Evolutionary conservation across 2,797 vertebrate genomes (phyloP), one percentile per base, ranked within the genome.

Genomic region (Microhierax caerulescens): DNA sequence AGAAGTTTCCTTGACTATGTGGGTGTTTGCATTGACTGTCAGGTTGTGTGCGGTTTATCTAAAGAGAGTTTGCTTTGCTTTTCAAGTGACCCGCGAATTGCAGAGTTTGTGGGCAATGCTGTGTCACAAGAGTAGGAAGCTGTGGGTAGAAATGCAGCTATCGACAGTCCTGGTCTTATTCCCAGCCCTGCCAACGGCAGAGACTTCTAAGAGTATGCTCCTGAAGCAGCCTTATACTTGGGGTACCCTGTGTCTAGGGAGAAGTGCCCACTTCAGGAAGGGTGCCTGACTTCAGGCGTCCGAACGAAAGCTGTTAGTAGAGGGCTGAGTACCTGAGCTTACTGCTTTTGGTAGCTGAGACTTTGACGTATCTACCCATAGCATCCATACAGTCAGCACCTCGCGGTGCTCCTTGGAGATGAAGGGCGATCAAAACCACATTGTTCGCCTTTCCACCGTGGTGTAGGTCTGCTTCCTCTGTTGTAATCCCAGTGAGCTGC

Each of bases 21-120:
- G 17, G 74, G 50, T 75, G 50, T 87, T 95, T 81, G 48, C 57
- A 41, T 25, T 72, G 80, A 61, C 70, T 91, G 93, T 50, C 19
- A 45, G 54, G 14, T 68, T 65, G 24, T 54, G 54, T 61, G 48
- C 1, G 8, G 14, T 74, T 88, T 94, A 57, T 84, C 82, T 61
- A n/a, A 67, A 78, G 53, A 89, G 36, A 39, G 60, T 81, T 95
- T 84, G 45, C 20, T 57, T 75, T 82, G 48, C 39, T 51, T 63
- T 80, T 69, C 45, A 81, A 67, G n/a, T 12, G 27, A 78, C 51
- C 68, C 21, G 17, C 59, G 51, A 70, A 89, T 34, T 8, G 3
- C 64, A 77, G 32, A 41, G 56, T 61, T 34, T 80, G 56, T 61
- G 77, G 68, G 23, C 54, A 54, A 14, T 37, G 34, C 47, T 56